A percentile compares a stretch with the other conserved stretches of the same genome.
Evolutionary conservation across 2,113 vertebrate species (phyloP).

Genomic region (Pogonocichla stellata): DNA sequence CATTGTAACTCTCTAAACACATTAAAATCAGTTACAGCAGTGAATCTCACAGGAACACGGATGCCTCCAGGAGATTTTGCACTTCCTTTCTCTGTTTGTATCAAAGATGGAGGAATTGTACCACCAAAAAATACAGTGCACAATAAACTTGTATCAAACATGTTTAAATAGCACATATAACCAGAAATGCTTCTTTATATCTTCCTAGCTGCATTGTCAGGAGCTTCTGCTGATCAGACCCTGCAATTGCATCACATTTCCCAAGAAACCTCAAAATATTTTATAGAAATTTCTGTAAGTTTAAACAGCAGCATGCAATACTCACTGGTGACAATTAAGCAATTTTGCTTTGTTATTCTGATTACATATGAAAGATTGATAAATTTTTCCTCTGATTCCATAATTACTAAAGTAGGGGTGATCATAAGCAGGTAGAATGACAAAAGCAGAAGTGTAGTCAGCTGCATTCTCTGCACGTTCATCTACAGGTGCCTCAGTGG

Average conservation of each 20-base stretch:
- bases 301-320: not conserved
- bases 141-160: not conserved
- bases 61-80: not conserved
- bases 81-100: not conserved
- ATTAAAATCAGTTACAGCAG: not conserved
- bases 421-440: not conserved
- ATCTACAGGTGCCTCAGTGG: not conserved
- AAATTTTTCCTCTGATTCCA: not conserved
- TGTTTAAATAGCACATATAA: not conserved
- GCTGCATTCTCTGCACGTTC: not conserved
- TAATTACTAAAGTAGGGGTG: not conserved
- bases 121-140: not conserved
- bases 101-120: not conserved
- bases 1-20: not conserved
- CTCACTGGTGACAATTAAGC: not conserved
- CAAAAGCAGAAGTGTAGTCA: not conserved
- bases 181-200: not conserved
- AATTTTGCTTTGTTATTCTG: not conserved
- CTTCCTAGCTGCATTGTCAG: not conserved
- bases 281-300: not conserved
- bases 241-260: not conserved
- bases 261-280: not conserved
- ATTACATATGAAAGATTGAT: not conserved
- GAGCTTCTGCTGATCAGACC: not conserved
- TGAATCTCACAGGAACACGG: not conserved